phyloP scores from a whole-genome alignment of 2,888 invertebrate genomes.

The Idaea dimidiata region DNA sequence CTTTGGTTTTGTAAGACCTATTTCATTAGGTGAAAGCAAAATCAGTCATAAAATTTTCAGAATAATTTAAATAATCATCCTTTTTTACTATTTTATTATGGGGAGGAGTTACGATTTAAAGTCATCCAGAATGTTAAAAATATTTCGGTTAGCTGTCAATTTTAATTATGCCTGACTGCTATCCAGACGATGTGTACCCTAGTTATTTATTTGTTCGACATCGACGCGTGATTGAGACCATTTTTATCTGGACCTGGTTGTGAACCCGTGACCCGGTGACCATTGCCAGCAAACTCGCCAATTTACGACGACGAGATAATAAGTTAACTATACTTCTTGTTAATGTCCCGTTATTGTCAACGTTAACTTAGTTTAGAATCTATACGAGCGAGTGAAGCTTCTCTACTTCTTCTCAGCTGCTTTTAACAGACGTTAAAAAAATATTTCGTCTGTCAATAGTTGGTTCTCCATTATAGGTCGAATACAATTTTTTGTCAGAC shows the following conservation, averaged over 20 bases:
- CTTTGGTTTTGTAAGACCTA: not conserved
- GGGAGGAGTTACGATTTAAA: not conserved
- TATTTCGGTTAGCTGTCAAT: not conserved
- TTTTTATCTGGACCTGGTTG: constrained; percentile 46
- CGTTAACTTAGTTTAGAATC: not conserved
- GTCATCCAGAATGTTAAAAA: not conserved
- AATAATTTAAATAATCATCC: not conserved
- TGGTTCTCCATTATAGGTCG: too few relatives aligned
- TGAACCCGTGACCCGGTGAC: constrained; percentile 52
- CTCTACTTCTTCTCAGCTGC: too few relatives aligned
- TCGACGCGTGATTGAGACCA: constrained; percentile 32
- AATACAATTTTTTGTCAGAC: too few relatives aligned
- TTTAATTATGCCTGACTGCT: not conserved
- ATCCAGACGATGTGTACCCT: not conserved
- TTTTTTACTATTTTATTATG: not conserved
- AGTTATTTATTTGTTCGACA: not conserved
- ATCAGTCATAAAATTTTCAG: not conserved
- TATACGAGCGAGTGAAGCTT: too few relatives aligned
- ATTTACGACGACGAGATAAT: constrained; percentile 53
- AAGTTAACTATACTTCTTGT: constrained; percentile 25
- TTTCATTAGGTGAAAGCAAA: not conserved
- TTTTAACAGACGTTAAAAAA: too few relatives aligned
- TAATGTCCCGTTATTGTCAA: not conserved
- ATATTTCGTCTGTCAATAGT: too few relatives aligned
- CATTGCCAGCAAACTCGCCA: constrained; percentile 55